Percentiles rank a stretch among this genome's conserved stretches.
phyloP scores from a whole-genome alignment of 2,113 vertebrate species.

The Lycocorax pyrrhopterus region DNA sequence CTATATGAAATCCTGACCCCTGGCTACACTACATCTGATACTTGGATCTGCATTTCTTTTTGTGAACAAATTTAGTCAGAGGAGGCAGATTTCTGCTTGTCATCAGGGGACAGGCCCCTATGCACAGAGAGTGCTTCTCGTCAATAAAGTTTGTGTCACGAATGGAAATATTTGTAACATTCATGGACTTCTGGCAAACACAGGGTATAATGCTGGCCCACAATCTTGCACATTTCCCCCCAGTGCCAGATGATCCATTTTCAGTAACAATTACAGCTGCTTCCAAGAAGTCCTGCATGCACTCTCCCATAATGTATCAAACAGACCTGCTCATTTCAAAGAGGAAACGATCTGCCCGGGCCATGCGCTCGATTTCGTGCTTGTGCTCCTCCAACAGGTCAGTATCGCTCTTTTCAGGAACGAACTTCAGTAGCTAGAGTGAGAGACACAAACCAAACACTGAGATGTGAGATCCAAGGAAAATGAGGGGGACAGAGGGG shows the following conservation, averaged over 20 bases:
- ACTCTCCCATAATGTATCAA: background rate
- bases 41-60: background rate
- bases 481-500: background rate
- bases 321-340: slow-evolving; percentile 97
- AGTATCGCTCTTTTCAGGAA: slow-evolving; percentile 93
- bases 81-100: background rate
- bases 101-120: background rate
- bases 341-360: slow-evolving; percentile 94
- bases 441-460: slow-evolving; percentile 13
- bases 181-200: background rate
- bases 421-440: slow-evolving; percentile 89
- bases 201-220: background rate
- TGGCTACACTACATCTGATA: background rate
- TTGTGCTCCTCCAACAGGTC: slow-evolving; percentile 97
- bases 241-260: background rate
- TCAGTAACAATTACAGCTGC: background rate
- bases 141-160: background rate
- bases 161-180: background rate
- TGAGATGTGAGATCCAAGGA: background rate
- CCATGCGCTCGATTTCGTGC: slow-evolving; percentile 96
- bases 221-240: background rate
- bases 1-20: background rate
- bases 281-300: background rate
- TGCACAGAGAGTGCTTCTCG: background rate
- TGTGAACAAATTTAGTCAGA: background rate